Evolutionary conservation across 2,888 invertebrate genomes (phyloP).

Genomic region (Noctua janthina): DNA sequence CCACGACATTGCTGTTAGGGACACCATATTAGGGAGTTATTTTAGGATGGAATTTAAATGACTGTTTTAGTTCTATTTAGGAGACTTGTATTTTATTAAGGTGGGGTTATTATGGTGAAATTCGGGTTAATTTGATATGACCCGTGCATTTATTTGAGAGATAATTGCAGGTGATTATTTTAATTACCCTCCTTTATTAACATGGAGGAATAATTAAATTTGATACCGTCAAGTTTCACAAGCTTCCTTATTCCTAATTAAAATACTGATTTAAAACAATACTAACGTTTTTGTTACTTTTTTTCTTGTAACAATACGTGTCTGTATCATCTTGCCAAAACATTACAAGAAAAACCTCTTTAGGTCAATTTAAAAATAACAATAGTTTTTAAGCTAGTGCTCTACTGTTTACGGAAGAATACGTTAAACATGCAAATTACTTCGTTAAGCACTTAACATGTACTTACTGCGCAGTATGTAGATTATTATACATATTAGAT

Average conservation of each 20-base stretch:
- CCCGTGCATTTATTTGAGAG: not conserved
- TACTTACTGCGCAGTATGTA: constrained; percentile 30
- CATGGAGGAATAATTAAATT: not conserved
- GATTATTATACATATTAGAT: constrained; percentile 22
- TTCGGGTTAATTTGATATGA: not conserved
- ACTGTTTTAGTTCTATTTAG: constrained; percentile 9
- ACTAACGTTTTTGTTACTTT: not conserved
- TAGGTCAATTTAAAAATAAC: not conserved
- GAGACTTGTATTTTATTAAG: not conserved
- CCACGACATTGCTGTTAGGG: constrained; percentile 49
- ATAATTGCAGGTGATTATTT: not conserved
- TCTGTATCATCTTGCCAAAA: not conserved
- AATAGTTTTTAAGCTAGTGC: constrained; percentile 17
- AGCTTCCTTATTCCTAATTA: constrained; percentile 6
- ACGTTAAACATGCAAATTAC: constrained; percentile 35
- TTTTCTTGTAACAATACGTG: not conserved
- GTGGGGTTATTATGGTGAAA: not conserved
- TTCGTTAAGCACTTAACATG: constrained; percentile 12
- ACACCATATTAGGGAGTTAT: constrained; percentile 33
- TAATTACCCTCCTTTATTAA: not conserved
- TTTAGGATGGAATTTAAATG: constrained; percentile 40
- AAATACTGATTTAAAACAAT: not conserved
- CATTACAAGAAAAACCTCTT: constrained; percentile 9
- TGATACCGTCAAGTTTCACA: not conserved
- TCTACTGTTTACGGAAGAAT: constrained; percentile 41